Base-by-base conservation (phyloP, 1,140 invertebrate genomes). In the Aphelinus certus region DNA sequence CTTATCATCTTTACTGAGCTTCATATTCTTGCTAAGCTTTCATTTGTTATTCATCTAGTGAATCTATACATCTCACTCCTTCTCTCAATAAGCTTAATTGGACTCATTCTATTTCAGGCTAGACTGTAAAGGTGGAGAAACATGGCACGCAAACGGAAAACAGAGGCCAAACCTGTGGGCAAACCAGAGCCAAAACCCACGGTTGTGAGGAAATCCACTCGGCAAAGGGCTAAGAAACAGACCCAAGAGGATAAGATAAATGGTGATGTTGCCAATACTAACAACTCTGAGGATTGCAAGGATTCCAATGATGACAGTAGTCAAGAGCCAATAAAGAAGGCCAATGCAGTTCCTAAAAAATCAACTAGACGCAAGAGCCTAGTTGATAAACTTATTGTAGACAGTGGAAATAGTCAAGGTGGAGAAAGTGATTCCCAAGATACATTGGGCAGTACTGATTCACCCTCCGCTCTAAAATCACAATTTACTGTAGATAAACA, bases 161-260 rank as follows among this genome's bases (percentile, higher is more conserved):
- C 68, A 47, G 82, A 85, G 63, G 73, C 80, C 7, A 85, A 86
- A 74, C n/a, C 78, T 62, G 63, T 80, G 1, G 76, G 79, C 43
- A 85, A 85, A 65, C 79, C 78, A 49, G 65, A 79, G 2, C 45
- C 79, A 49, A 84, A 82, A 46, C 76, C 80, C 71, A 76, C 80
- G 71, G 83, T 84, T 47, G 81, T 86, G 4, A 78, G 85, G 6
- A 86, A 86, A 51, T 86, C 85, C 4, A 86, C 77, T 69, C 79
- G 85, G 48, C 85, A 86, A 69, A 84, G 84, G 80, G 84, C 84
- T 4, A 85, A 82, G 55, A 86, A 86, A 26, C 83, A 86, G 56
- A 69, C 80, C 6, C 82, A 84, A 66, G 81, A 84, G 7, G 81
- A 79, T 45, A 83, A 80, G 55, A 26, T 80, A 1, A 84, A 84